These are phyloP conservation scores for Eupithecia abbreviata DNA, from an alignment of 2,888 invertebrate species.

Conservation along the genomic window DNA sequence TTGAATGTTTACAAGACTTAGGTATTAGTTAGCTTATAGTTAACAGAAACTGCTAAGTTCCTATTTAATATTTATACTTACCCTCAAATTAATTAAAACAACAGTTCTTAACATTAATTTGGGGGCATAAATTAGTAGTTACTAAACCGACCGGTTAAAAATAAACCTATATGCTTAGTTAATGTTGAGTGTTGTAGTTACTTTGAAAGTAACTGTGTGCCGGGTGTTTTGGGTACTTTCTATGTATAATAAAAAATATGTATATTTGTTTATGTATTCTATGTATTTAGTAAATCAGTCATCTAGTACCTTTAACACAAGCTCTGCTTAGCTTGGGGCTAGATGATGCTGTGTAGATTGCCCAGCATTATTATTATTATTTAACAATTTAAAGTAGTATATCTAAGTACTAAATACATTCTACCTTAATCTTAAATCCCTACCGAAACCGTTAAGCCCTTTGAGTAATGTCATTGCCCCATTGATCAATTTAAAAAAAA, in stretches of 20 bases:
- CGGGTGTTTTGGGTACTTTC: no score
- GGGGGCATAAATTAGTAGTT: no score
- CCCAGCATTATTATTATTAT: no score
- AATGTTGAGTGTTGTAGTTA: not conserved
- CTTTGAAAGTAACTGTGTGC: not conserved
- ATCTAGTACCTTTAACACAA: no score
- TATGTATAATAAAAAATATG: no score
- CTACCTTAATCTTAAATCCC: not conserved
- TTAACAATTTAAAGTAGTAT: not conserved
- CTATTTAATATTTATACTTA: not conserved
- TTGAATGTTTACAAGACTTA: not conserved
- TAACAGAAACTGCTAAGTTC: not conserved
- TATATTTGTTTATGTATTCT: no score
- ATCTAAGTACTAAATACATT: no score
- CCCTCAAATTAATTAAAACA: not conserved
- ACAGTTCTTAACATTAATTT: not conserved
- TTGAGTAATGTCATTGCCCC: constrained; percentile 19
- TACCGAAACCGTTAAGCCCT: not conserved
- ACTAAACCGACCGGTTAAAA: not conserved
- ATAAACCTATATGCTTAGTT: not conserved
- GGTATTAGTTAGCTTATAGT: not conserved
- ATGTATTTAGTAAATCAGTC: no score
- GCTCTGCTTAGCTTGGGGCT: no score
- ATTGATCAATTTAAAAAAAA: constrained; percentile 60
- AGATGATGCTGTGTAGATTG: no score